Base-by-base conservation (phyloP, 2,113 vertebrate species). In the Eonycteris spelaea region DNA sequence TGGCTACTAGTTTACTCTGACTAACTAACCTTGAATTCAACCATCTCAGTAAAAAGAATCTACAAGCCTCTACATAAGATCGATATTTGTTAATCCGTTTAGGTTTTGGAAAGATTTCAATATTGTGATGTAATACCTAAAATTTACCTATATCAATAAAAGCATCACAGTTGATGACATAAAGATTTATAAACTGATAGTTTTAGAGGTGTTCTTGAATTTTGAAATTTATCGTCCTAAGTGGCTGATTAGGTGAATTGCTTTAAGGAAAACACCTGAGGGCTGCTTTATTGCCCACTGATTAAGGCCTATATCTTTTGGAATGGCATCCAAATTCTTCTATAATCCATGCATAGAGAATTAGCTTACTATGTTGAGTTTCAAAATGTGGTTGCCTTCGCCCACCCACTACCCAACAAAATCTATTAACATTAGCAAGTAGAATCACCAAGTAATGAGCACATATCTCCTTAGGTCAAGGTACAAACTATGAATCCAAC, bases 401-500 rank as follows among this genome's bases (percentile, higher is more conserved):
- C 53, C 38, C 43, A 70, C 21, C 16, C 24, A 57, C 33, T 22
- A 57, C 57, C 22, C 30, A 45, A 35, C 35, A 89, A 86, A 48
- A 22, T 78, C 91, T 79, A 91, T 91, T 88, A 67, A 80, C 83
- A 91, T 28, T 63, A 38, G 6, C 28, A 48, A 40, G n/a, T 77
- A 93, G 43, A 96, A 92, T 95, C 55, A 73, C 63, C 74, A 89
- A 89, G 79, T 79, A 88, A 95, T 93, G 84, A 95, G 22, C 43
- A 90, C 26, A 11, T 88, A 55, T 70, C 53, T 95, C 86, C 92
- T 96, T 68, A 92, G 73, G 94, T 96, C 53, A 93, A 97, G 35
- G 75, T 91, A 80, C 86, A 92, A 93, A 90, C 71, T 88, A 21
- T 80, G 70, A 53, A 86, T 88, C 55, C 40, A 68, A 28, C 70